A percentile compares a stretch with the other conserved stretches of the same genome.
Evolutionary conservation across 2,113 vertebrate species (phyloP).

Genomic region (Sigmodon hispidus): DNA sequence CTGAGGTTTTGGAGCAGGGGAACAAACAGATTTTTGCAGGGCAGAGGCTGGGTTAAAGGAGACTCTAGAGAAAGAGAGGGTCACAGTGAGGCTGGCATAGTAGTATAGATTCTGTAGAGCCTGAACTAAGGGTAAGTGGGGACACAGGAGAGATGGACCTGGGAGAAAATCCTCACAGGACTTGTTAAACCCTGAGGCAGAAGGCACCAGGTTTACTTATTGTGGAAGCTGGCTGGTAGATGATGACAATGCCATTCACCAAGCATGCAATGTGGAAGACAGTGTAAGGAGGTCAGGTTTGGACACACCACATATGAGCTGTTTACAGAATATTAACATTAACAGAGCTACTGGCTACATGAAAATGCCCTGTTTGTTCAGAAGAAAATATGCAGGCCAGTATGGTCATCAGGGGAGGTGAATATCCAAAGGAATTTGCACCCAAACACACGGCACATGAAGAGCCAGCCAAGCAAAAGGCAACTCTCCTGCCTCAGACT

Average conservation of each 20-base stretch:
- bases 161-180: neutral
- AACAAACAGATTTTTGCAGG: neutral
- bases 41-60: neutral
- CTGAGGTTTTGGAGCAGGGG: constrained; percentile 21
- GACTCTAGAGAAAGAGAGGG: neutral
- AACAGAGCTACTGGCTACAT: constrained; percentile 35
- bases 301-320: neutral
- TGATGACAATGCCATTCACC: constrained; percentile 1
- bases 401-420: neutral
- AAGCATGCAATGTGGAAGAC: neutral
- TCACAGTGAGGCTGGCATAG: neutral
- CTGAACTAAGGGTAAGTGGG: neutral
- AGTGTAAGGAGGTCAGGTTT: neutral
- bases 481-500: constrained; percentile 39
- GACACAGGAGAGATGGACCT: neutral
- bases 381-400: constrained; percentile 11
- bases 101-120: neutral
- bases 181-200: neutral
- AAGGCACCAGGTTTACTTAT: constrained; percentile 5
- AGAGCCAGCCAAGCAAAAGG: neutral
- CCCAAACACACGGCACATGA: neutral
- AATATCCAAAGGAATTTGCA: neutral
- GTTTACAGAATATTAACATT: neutral
- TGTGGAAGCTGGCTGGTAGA: neutral
- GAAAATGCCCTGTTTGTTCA: constrained; percentile 32